phyloP scores from a whole-genome alignment of 2,797 vertebrate species.

The Fistularia commersonii region DNA sequence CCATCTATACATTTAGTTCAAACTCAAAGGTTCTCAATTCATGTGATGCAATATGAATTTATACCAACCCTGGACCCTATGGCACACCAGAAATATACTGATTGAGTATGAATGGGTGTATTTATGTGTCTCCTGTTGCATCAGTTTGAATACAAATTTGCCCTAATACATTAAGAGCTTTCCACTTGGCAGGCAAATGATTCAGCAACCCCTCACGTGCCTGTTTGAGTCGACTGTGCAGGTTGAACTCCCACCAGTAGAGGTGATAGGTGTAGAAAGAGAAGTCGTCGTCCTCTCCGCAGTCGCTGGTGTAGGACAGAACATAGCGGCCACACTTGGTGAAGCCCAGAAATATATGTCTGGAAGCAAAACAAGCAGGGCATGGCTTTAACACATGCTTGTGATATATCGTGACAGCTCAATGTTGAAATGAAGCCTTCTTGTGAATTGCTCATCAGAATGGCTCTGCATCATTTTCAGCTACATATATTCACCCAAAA shows the following conservation, averaged over 20 bases:
- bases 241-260: slow-evolving; percentile 97
- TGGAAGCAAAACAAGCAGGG: slow-evolving; percentile 44
- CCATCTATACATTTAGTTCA: not conserved
- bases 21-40: not conserved
- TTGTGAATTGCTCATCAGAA: not conserved
- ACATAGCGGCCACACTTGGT: slow-evolving; percentile 94
- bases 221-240: slow-evolving; percentile 92
- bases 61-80: too few species aligned
- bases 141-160: too few species aligned
- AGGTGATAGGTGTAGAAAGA: slow-evolving; percentile 94
- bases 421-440: not conserved
- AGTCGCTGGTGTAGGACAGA: slow-evolving; percentile 91
- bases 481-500: too few species aligned
- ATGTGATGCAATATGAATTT: too few species aligned
- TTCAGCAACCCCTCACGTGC: too few species aligned
- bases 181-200: too few species aligned
- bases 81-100: too few species aligned
- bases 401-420: not conserved
- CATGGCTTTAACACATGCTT: not conserved
- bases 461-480: too few species aligned
- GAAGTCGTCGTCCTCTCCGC: slow-evolving; percentile 87
- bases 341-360: slow-evolving; percentile 94
- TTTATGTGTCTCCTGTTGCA: too few species aligned
- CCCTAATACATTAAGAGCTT: too few species aligned
- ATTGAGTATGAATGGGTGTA: too few species aligned